These are phyloP conservation scores for Crypturellus undulatus DNA, from an alignment of 2,113 vertebrate genomes.

Conservation along the genomic window DNA sequence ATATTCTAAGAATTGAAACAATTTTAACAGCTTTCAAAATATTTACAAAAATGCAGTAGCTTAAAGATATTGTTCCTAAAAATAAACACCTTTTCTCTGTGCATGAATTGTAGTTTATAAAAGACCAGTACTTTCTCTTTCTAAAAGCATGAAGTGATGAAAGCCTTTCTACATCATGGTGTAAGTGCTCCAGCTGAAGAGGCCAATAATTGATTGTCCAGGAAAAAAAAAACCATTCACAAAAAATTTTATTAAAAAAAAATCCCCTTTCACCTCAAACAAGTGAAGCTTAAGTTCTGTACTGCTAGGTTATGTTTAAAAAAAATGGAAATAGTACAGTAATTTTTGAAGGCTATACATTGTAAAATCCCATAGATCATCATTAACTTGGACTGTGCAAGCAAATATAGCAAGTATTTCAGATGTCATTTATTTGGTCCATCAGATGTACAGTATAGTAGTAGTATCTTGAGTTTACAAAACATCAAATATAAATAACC, in stretches of 20 bases:
- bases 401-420: conserved; percentile 75
- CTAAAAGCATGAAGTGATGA: background rate
- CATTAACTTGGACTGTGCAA: conserved; percentile 65
- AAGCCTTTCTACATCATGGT: background rate
- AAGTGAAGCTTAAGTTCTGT: conserved; percentile 58
- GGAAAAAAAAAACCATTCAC: conserved; percentile 58
- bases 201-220: conserved; percentile 50
- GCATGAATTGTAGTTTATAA: fast-evolving
- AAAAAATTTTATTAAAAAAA: conserved; percentile 76
- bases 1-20: background rate
- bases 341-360: conserved; percentile 57
- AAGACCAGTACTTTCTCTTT: background rate
- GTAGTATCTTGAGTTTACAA: conserved; percentile 83
- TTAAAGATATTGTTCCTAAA: conserved; percentile 42
- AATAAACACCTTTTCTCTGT: background rate
- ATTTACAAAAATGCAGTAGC: background rate
- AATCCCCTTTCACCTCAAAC: conserved; percentile 70
- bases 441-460: conserved; percentile 81
- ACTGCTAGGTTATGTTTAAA: conserved; percentile 62
- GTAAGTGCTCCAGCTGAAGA: background rate
- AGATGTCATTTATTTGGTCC: conserved; percentile 88
- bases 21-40: background rate
- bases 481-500: conserved; percentile 90
- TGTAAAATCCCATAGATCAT: conserved; percentile 40
- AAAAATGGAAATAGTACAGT: conserved; percentile 57